Evolutionary conservation across 2,888 invertebrate genomes (phyloP).

Genomic region (Protophormia terraenovae): DNA sequence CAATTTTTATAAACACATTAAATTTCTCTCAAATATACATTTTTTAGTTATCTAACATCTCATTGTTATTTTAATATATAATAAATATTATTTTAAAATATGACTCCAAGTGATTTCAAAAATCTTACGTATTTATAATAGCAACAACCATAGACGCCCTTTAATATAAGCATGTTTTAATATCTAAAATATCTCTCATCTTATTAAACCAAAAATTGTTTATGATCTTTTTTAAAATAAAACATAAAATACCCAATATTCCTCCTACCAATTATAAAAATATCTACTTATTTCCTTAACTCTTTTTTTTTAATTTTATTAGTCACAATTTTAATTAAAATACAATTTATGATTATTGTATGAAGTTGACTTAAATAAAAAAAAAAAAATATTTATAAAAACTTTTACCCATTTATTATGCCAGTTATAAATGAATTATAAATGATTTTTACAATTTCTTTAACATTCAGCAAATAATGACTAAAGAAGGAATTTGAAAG

Average conservation of each 20-base stretch:
- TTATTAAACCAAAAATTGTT: too few relatives aligned
- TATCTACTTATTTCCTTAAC: background rate
- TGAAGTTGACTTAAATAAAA: background rate
- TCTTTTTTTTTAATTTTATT: constrained; percentile 30
- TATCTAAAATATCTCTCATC: too few relatives aligned
- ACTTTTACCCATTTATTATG: constrained; percentile 51
- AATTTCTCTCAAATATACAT: too few relatives aligned
- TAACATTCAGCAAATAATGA: background rate
- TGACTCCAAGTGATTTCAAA: too few relatives aligned
- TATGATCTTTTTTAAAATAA: background rate
- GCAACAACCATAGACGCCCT: too few relatives aligned
- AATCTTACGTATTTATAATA: too few relatives aligned
- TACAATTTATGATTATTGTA: constrained; percentile 54
- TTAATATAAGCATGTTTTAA: too few relatives aligned
- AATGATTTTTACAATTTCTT: constrained; percentile 13
- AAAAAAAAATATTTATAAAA: background rate
- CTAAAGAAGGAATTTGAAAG: background rate
- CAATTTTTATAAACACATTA: too few relatives aligned
- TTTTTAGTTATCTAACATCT: too few relatives aligned
- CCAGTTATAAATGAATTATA: constrained; percentile 35
- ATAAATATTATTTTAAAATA: too few relatives aligned
- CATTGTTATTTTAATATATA: too few relatives aligned
- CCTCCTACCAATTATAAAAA: constrained; percentile 5
- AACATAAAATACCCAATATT: background rate
- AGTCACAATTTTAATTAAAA: constrained; percentile 60